phyloP scores from a whole-genome alignment of 1,140 invertebrate genomes.

The Caenorhabditis remanei region DNA sequence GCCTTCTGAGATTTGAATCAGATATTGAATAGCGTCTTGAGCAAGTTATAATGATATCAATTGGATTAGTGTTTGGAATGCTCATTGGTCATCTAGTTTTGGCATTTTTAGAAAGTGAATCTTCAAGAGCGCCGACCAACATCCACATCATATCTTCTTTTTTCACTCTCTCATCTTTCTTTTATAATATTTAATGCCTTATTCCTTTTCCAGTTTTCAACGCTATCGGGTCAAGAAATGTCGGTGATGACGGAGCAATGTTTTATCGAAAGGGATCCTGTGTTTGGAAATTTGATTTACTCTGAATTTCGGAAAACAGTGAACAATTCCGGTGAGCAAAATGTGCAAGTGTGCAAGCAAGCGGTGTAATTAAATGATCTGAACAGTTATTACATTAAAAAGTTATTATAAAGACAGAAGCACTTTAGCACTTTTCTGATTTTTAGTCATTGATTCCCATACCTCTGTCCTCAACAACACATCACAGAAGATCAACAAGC shows the following conservation, averaged over 20 bases:
- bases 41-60: constrained; percentile 26
- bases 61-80: constrained; percentile 29
- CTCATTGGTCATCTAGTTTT: constrained; percentile 29
- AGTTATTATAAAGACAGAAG: not conserved
- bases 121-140: not conserved
- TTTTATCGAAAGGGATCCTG: constrained; percentile 73
- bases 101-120: constrained; percentile 13
- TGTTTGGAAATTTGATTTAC: constrained; percentile 72
- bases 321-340: constrained; percentile 61
- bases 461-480: not conserved
- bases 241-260: constrained; percentile 73
- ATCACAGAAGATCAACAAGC: constrained; percentile 59
- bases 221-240: constrained; percentile 44
- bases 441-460: not conserved
- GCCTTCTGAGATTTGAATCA: too few relatives aligned
- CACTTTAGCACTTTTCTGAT: not conserved
- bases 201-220: constrained; percentile 64
- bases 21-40: not conserved
- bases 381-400: not conserved
- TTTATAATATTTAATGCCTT: not conserved
- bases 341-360: too few relatives aligned
- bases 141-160: too few relatives aligned
- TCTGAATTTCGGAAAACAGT: constrained; percentile 73
- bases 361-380: not conserved
- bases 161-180: not conserved